Evolutionary conservation across 2,888 invertebrate species (phyloP).

Genomic region (Diaprepes abbreviatus): DNA sequence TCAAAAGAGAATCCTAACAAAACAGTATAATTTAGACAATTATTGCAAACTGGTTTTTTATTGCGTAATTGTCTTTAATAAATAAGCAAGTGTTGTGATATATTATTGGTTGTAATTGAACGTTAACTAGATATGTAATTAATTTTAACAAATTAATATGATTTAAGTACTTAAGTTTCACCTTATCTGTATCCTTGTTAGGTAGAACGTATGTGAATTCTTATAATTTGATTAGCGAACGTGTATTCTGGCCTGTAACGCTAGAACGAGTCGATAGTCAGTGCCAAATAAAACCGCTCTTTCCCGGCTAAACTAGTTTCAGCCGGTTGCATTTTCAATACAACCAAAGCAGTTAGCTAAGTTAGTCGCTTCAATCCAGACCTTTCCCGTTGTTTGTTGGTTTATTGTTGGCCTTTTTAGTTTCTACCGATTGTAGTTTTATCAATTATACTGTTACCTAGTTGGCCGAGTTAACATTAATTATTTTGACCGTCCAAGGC

Average conservation of each 20-base stretch:
- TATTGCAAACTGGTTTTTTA: conserved; percentile 6
- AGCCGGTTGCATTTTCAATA: conserved; percentile 61
- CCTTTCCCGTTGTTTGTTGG: conserved; percentile 50
- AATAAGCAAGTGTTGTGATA: neutral
- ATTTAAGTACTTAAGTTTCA: neutral
- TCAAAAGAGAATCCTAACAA: conserved; percentile 12
- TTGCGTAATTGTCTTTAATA: conserved; percentile 8
- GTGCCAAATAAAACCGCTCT: conserved; percentile 65
- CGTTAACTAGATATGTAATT: neutral
- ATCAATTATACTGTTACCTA: conserved; percentile 9
- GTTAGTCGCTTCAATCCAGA: conserved; percentile 61
- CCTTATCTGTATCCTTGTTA: neutral
- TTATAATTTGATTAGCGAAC: conserved; percentile 18
- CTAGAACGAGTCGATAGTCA: conserved; percentile 33
- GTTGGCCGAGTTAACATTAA: neutral
- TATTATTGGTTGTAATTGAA: conserved; percentile 1
- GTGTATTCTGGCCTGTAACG: conserved; percentile 35
- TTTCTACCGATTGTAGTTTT: neutral
- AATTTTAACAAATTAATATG: too few relatives aligned
- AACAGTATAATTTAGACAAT: conserved; percentile 20
- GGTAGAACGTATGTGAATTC: neutral
- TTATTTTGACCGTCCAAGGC: conserved; percentile 3
- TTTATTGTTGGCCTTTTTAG: conserved; percentile 23
- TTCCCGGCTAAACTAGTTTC: conserved; percentile 66
- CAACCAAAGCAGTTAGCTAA: conserved; percentile 34